Conservation (phyloP, 2,797 vertebrate genomes). For the Acomys russatus region DNA sequence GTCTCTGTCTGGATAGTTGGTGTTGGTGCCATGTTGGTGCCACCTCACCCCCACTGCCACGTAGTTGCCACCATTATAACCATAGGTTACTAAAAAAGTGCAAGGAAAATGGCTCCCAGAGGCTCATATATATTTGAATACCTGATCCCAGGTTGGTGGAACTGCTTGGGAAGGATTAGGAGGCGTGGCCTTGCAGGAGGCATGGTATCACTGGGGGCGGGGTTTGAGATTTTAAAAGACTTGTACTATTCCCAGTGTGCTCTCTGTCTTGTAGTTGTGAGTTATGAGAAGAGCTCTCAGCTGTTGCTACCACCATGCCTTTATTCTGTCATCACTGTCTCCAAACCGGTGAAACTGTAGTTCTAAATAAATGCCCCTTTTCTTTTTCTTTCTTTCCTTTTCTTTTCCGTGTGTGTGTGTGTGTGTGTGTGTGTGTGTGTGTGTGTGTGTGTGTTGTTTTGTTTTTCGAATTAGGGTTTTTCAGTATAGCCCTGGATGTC, state of each 20-base stretch:
- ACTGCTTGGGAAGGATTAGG: background rate
- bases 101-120: background rate
- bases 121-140: background rate
- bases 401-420: background rate
- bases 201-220: background rate
- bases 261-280: background rate
- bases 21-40: background rate
- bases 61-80: background rate
- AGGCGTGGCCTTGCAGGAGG: background rate
- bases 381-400: background rate
- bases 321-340: background rate
- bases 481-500: background rate
- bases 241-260: background rate
- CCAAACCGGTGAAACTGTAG: background rate
- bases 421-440: background rate
- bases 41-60: background rate
- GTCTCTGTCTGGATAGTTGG: background rate
- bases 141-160: background rate
- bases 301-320: background rate
- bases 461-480: background rate
- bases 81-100: background rate
- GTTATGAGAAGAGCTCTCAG: too few species aligned
- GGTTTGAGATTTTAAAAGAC: background rate
- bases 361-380: background rate
- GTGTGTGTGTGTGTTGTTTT: background rate